A percentile compares a stretch with the other conserved stretches of the same genome.
These are phyloP conservation scores for Centropyge bicolor DNA, from an alignment of 2,797 vertebrate species.

Conservation along the genomic window DNA sequence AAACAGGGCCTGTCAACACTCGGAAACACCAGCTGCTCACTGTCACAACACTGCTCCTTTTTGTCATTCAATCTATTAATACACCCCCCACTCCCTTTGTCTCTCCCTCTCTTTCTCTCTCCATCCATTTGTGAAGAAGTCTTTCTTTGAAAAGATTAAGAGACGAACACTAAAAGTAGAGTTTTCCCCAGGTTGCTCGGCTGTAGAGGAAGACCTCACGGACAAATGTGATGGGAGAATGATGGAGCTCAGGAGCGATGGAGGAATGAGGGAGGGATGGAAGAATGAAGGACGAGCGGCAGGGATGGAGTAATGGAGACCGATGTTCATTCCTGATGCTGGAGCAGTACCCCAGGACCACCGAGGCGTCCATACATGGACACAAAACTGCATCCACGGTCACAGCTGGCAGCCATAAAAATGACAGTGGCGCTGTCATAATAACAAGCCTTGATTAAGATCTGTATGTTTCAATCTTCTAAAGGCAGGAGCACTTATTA, in stretches of 20 bases:
- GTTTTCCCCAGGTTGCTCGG: not conserved
- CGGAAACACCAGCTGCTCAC: conserved; percentile 83
- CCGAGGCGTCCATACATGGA: conserved; percentile 26
- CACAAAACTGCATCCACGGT: conserved; percentile 9
- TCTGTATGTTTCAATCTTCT: conserved; percentile 18
- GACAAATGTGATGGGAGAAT: conserved; percentile 12
- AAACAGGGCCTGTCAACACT: conserved; percentile 73
- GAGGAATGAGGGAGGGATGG: conserved; percentile 23
- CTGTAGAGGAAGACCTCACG: not conserved
- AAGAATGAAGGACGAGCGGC: conserved; percentile 6
- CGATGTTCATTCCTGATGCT: conserved; percentile 31
- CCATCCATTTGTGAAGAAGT: conserved; percentile 45
- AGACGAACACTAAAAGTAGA: not conserved
- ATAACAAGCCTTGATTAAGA: conserved; percentile 22
- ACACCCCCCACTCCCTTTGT: conserved; percentile 25
- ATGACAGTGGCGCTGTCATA: conserved; percentile 17
- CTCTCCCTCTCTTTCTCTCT: conserved; percentile 24
- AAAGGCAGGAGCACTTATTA: conserved; percentile 15
- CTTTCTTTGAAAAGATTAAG: conserved; percentile 29
- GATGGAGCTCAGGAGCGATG: conserved; percentile 6
- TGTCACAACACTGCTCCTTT: conserved; percentile 79
- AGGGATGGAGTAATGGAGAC: conserved; percentile 49
- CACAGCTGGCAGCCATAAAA: conserved; percentile 7
- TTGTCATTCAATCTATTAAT: conserved; percentile 77
- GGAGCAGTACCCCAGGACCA: conserved; percentile 19